Percentiles rank a stretch among this genome's conserved stretches.
phyloP scores from a whole-genome alignment of 2,888 invertebrate genomes.

The Lordiphosa andalusiaca region DNA sequence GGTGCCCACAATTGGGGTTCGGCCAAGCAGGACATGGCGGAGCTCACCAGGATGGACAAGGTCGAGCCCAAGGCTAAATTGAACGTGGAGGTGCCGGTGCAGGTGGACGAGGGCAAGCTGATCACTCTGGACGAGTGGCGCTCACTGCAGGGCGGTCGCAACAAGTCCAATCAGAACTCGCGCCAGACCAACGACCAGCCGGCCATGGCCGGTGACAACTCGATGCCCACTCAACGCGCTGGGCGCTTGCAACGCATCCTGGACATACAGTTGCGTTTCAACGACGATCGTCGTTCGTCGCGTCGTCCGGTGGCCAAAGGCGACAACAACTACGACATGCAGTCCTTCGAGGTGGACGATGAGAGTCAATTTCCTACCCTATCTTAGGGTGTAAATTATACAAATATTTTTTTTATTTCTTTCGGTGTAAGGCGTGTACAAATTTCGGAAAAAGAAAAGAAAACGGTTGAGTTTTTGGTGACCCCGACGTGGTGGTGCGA shows the following conservation, averaged over 20 bases:
- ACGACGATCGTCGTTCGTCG: conserved; percentile 23
- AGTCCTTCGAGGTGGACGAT: conserved; percentile 31
- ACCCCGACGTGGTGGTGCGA: too few species aligned
- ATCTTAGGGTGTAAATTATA: conserved; percentile 1
- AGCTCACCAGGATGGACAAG: neutral
- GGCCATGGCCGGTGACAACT: neutral
- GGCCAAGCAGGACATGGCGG: conserved; percentile 20
- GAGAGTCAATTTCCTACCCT: conserved; percentile 35
- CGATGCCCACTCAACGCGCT: conserved; percentile 26
- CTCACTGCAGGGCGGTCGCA: conserved; percentile 10
- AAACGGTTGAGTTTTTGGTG: too few species aligned
- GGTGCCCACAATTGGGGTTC: conserved; percentile 40
- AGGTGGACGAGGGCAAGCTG: conserved; percentile 17
- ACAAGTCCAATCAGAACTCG: neutral
- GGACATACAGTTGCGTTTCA: conserved; percentile 40
- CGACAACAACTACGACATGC: neutral
- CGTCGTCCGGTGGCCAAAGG: neutral
- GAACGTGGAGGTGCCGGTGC: too few species aligned
- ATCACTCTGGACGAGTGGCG: conserved; percentile 42
- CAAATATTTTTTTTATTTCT: too few species aligned
- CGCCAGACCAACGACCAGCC: conserved; percentile 17
- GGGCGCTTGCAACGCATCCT: conserved; percentile 29
- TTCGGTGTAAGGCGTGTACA: too few species aligned
- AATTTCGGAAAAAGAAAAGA: too few species aligned
- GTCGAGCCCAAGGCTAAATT: neutral